Conservation (phyloP, 2,797 vertebrate species). For the Tachyglossus aculeatus region DNA sequence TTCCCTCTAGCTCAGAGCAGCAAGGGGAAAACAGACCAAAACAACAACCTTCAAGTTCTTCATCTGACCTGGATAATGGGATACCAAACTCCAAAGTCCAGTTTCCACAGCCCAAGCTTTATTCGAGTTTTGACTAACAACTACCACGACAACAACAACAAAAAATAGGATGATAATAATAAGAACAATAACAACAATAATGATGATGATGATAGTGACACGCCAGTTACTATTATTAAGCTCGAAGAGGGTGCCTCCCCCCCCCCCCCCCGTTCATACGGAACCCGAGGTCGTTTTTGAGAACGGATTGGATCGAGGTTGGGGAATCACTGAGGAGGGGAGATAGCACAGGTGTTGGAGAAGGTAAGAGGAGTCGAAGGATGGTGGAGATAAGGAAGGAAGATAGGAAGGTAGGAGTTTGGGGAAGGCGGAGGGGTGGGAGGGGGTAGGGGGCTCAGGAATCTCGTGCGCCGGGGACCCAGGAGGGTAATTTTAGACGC, state of each 20-base stretch:
- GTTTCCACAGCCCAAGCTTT: conserved; percentile 30
- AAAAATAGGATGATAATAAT: no score
- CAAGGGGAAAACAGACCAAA: conserved; percentile 6
- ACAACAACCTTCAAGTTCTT: conserved; percentile 15
- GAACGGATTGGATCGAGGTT: background rate
- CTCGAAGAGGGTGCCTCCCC: conserved; percentile 24
- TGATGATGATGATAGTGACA: no score
- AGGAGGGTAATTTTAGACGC: conserved; percentile 80
- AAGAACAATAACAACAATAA: no score
- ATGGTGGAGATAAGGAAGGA: background rate
- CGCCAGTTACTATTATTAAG: no score
- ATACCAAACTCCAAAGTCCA: conserved; percentile 42
- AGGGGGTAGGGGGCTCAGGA: conserved; percentile 20
- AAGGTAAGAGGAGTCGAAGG: background rate
- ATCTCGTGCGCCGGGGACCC: conserved; percentile 35
- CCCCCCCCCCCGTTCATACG: background rate
- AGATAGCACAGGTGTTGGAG: background rate
- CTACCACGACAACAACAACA: no score
- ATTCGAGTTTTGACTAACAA: no score
- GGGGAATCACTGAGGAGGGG: background rate
- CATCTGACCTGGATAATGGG: background rate
- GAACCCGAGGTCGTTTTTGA: background rate
- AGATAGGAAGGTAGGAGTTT: background rate
- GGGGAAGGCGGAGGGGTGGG: background rate
- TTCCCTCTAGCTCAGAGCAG: conserved; percentile 30